A percentile compares a stretch with the other conserved stretches of the same genome.
These are phyloP conservation scores for Mus spicilegus DNA, from an alignment of 2,113 vertebrate species.

Conservation along the genomic window DNA sequence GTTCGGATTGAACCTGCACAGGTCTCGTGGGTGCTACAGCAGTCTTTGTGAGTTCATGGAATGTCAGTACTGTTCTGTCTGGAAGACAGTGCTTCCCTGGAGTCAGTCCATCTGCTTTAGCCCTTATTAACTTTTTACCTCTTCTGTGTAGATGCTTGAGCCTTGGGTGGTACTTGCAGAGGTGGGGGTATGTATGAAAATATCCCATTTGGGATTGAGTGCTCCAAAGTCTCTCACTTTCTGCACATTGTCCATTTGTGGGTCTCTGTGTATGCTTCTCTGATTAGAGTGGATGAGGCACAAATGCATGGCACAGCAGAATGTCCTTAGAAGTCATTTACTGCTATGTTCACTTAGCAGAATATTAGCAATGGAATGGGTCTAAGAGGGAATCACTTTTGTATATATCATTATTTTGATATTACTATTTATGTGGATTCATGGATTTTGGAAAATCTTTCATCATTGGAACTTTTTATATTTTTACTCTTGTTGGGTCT, in stretches of 20 bases:
- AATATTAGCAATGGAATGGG: neutral
- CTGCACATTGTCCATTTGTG: too few species aligned
- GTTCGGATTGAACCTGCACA: neutral
- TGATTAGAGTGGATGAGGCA: neutral
- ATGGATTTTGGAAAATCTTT: slow-evolving; percentile 8
- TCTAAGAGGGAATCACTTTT: neutral
- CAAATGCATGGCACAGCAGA: neutral
- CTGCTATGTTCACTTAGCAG: neutral
- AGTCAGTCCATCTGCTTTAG: too few species aligned
- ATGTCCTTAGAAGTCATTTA: neutral
- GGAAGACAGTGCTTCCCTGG: neutral
- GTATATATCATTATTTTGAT: neutral
- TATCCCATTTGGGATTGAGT: neutral
- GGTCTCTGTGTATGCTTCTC: neutral
- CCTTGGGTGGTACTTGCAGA: neutral
- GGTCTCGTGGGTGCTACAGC: neutral
- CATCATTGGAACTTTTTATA: neutral
- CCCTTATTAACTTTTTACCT: neutral
- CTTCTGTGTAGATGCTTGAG: neutral
- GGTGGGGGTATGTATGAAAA: neutral
- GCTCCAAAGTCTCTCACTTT: neutral
- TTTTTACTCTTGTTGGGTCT: neutral
- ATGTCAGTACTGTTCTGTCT: neutral
- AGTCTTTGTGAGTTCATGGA: neutral
- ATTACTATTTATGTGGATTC: neutral